Evolutionary conservation across 2,113 vertebrate genomes (phyloP).

Genomic region (Hemiprocne comata): DNA sequence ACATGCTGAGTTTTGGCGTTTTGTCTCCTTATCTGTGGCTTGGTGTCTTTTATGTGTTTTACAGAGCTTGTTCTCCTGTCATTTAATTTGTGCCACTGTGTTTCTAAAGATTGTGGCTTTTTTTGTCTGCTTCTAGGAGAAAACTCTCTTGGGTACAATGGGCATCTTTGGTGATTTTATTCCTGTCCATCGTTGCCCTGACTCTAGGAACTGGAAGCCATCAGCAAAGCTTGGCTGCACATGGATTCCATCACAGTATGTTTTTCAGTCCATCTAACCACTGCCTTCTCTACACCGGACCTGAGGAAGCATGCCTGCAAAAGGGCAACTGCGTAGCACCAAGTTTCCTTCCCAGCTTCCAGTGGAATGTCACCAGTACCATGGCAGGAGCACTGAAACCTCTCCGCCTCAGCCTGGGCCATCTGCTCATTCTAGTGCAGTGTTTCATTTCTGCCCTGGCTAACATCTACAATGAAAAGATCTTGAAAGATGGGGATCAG

Average conservation of each 20-base stretch:
- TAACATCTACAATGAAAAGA: slow-evolving; percentile 99
- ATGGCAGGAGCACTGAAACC: slow-evolving; percentile 73
- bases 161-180: slow-evolving; percentile 90
- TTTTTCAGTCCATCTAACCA: slow-evolving; percentile 86
- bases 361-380: slow-evolving; percentile 79
- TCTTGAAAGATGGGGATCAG: slow-evolving; percentile 92
- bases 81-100: neutral
- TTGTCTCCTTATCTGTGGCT: neutral
- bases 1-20: fast-evolving
- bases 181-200: slow-evolving; percentile 91
- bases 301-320: slow-evolving; percentile 72
- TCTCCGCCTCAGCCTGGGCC: slow-evolving; percentile 86
- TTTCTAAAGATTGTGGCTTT: slow-evolving; percentile 24
- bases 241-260: slow-evolving; percentile 80
- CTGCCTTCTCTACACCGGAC: slow-evolving; percentile 80
- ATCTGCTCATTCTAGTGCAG: slow-evolving; percentile 89
- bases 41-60: neutral
- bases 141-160: slow-evolving; percentile 92
- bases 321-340: slow-evolving; percentile 42
- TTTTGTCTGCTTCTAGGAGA: slow-evolving; percentile 79
- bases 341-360: slow-evolving; percentile 72
- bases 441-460: slow-evolving; percentile 94
- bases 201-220: slow-evolving; percentile 80
- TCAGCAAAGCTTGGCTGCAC: slow-evolving; percentile 76
- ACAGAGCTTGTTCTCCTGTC: neutral